A percentile compares a stretch with the other conserved stretches of the same genome.
phyloP scores from a whole-genome alignment of 2,888 invertebrate genomes.

The Myopa tessellatipennis region DNA sequence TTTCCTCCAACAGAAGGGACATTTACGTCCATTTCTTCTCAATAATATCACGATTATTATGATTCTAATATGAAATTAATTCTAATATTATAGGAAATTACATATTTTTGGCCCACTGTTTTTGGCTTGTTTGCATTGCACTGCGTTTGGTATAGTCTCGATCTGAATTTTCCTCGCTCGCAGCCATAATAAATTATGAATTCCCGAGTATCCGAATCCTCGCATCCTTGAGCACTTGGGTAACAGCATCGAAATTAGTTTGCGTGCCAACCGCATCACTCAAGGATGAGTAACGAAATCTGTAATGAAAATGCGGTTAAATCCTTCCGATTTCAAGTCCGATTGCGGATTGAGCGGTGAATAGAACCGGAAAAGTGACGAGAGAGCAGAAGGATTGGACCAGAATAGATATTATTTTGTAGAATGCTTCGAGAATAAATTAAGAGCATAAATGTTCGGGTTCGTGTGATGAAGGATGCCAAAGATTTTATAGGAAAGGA shows the following conservation, averaged over 20 bases:
- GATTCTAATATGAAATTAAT: too few relatives aligned
- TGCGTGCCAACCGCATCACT: background rate
- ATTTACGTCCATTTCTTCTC: too few relatives aligned
- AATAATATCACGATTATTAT: too few relatives aligned
- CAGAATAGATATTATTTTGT: too few relatives aligned
- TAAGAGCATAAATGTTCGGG: background rate
- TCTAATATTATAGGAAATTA: too few relatives aligned
- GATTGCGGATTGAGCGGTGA: too few relatives aligned
- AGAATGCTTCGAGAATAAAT: conserved; percentile 17
- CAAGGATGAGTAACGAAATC: background rate
- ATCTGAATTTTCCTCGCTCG: background rate
- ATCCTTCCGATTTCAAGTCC: background rate
- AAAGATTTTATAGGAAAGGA: background rate
- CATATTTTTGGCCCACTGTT: too few relatives aligned
- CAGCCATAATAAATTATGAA: conserved; percentile 32
- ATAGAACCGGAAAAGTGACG: too few relatives aligned
- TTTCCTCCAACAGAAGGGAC: too few relatives aligned
- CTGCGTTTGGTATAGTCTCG: background rate
- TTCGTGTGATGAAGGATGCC: too few relatives aligned
- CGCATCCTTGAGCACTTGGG: background rate
- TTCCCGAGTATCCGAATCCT: background rate
- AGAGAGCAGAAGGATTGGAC: too few relatives aligned
- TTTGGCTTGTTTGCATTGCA: too few relatives aligned
- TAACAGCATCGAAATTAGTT: background rate
- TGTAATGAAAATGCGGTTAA: conserved; percentile 28